These are phyloP conservation scores for Avahi laniger DNA, from an alignment of 2,797 vertebrate species.

Conservation along the genomic window DNA sequence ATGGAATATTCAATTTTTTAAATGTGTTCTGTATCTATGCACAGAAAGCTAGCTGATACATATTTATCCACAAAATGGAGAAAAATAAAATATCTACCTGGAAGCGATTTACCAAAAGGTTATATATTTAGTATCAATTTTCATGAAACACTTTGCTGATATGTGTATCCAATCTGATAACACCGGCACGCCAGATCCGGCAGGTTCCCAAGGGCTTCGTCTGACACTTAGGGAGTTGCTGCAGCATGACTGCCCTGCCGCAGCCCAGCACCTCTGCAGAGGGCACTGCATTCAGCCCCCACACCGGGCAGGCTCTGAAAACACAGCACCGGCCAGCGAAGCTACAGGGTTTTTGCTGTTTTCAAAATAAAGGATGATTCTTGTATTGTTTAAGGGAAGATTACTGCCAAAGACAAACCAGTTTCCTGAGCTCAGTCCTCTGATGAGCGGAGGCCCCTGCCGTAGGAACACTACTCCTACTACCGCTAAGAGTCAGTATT, in stretches of 20 bases:
- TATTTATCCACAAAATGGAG: constrained; percentile 49
- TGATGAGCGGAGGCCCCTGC: neutral
- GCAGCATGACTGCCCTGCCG: neutral
- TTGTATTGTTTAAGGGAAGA: neutral
- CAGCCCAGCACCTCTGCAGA: neutral
- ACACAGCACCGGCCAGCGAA: neutral
- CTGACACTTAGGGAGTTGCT: neutral
- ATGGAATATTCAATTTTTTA: neutral
- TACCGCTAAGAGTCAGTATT: neutral
- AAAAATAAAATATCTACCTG: constrained; percentile 45
- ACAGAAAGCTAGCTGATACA: constrained; percentile 25
- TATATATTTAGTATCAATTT: neutral
- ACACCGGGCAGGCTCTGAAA: neutral
- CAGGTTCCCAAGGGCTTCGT: rapidly evolving
- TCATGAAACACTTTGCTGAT: neutral
- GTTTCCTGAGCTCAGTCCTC: neutral
- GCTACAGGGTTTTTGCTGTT: neutral
- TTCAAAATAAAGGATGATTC: neutral
- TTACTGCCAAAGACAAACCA: neutral
- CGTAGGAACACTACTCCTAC: neutral
- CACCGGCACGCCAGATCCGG: rapidly evolving
- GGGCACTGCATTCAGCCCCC: neutral
- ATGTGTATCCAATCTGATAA: neutral
- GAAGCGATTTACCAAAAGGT: constrained; percentile 32
- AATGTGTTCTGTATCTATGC: neutral